Conservation (phyloP, 2,797 vertebrate species). For the Caiman crocodilus region DNA sequence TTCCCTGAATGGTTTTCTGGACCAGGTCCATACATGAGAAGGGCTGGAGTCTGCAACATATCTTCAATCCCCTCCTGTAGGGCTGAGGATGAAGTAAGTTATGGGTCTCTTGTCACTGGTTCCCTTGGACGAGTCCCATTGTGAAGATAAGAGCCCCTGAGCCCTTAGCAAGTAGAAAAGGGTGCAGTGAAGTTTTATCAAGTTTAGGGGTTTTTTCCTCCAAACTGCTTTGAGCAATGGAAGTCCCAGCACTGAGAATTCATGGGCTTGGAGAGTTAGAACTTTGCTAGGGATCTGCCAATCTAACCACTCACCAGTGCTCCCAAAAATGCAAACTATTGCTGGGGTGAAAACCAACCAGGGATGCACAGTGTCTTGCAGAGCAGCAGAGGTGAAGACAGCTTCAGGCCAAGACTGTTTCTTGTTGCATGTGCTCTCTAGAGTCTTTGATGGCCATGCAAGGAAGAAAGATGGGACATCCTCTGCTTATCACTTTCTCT, state of each 20-base stretch:
- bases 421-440: not conserved
- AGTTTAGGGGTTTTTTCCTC: not conserved
- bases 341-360: not conserved
- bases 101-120: not conserved
- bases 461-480: not conserved
- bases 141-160: not conserved
- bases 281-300: not conserved
- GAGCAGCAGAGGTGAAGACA: not conserved
- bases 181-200: not conserved
- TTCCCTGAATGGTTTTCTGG: not conserved
- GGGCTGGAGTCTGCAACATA: not conserved
- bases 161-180: not conserved
- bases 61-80: not conserved
- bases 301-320: not conserved
- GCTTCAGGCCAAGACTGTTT: not conserved
- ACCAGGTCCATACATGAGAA: not conserved
- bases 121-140: not conserved
- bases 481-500: not conserved
- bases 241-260: not conserved
- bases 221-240: not conserved
- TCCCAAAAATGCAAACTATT: not conserved
- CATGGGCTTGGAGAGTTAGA: not conserved
- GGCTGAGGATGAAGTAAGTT: not conserved
- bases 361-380: rapidly evolving
- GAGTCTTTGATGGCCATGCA: not conserved